phyloP scores from a whole-genome alignment of 2,113 vertebrate genomes.

The Cairina moschata region DNA sequence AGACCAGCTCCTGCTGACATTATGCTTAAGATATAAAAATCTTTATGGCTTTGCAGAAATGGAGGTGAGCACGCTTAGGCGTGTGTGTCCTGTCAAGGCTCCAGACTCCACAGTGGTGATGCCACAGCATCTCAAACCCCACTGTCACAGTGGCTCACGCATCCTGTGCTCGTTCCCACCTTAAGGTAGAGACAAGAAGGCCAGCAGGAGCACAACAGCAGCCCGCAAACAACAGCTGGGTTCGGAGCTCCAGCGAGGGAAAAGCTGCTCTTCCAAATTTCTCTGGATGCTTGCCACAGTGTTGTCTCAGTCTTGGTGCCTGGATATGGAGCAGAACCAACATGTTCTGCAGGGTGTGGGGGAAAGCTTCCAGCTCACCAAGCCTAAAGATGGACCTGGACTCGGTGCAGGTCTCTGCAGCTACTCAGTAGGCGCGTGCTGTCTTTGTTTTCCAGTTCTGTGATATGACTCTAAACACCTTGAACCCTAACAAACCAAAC shows the following conservation, averaged over 20 bases:
- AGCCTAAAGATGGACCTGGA: background rate
- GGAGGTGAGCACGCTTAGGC: background rate
- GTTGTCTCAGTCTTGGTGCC: background rate
- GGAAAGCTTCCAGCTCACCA: background rate
- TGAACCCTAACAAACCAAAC: background rate
- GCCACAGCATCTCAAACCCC: background rate
- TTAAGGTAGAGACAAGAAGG: background rate
- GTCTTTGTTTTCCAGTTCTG: background rate
- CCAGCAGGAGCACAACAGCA: background rate
- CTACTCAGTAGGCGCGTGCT: background rate
- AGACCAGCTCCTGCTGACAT: background rate
- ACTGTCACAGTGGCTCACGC: background rate
- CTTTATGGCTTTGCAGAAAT: background rate
- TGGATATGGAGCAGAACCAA: background rate
- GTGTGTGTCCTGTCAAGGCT: accelerated
- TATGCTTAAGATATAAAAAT: background rate
- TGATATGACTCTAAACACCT: background rate
- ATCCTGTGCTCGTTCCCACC: background rate
- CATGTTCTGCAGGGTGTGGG: background rate
- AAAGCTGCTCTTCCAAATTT: background rate
- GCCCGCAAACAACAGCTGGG: background rate
- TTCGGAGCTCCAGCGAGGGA: background rate
- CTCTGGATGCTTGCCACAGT: background rate
- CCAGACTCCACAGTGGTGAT: background rate
- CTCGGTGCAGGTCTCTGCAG: background rate